Percentiles rank a stretch among this genome's conserved stretches.
Conservation (phyloP, 64 coral and sea anemone genomes). For the Acropora tenuis region DNA sequence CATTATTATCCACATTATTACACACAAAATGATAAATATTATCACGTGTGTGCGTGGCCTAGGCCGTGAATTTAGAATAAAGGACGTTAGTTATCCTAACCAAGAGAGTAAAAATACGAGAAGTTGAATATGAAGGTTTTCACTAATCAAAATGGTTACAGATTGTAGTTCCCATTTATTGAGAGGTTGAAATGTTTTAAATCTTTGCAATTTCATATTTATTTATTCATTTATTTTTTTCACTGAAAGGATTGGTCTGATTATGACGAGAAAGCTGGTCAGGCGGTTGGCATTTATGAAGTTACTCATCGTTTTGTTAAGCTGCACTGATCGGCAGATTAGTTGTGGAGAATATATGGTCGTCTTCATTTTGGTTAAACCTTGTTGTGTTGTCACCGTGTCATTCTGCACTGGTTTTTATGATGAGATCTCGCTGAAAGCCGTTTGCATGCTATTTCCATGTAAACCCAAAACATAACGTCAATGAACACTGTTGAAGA, state of each 20-base stretch:
- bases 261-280: slow-evolving; percentile 84
- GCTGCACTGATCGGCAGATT: background rate
- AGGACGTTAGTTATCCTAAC: too few relatives aligned
- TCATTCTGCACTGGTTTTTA: background rate
- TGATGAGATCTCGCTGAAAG: background rate
- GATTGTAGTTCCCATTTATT: too few relatives aligned
- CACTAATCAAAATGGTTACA: too few relatives aligned
- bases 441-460: background rate
- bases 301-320: slow-evolving; percentile 90
- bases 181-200: too few relatives aligned
- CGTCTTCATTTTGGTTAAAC: background rate
- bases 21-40: too few relatives aligned
- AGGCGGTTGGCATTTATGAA: slow-evolving; percentile 91
- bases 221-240: background rate
- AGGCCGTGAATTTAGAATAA: too few relatives aligned
- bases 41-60: too few relatives aligned
- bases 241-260: slow-evolving; percentile 93
- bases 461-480: background rate
- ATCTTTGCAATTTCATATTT: background rate
- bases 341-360: background rate
- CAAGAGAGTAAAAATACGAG: too few relatives aligned
- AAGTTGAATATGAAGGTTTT: too few relatives aligned
- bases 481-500: background rate
- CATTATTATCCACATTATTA: too few relatives aligned
- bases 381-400: background rate